phyloP scores from a whole-genome alignment of 2,888 invertebrate genomes.

The Drosophila neotestacea region DNA sequence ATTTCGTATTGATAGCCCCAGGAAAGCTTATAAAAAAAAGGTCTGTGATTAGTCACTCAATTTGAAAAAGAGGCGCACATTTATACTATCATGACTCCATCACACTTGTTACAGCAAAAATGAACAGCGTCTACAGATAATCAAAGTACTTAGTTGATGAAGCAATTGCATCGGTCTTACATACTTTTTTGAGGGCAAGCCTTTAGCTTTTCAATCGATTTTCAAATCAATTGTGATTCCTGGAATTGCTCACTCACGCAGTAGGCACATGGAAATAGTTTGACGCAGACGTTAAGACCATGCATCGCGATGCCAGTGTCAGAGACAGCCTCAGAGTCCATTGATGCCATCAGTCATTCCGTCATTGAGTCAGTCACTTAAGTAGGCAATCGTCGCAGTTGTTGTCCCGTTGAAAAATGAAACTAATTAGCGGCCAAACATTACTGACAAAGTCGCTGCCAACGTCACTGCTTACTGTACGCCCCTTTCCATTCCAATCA shows the following conservation, averaged over 20 bases:
- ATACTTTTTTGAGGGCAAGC: too few relatives aligned
- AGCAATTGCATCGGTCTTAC: too few relatives aligned
- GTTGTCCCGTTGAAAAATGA: slow-evolving; percentile 65
- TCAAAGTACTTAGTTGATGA: neutral
- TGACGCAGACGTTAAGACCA: slow-evolving; percentile 4
- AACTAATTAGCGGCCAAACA: slow-evolving; percentile 73
- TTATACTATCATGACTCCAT: neutral
- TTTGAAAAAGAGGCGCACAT: neutral
- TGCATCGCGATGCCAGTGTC: neutral
- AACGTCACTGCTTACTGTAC: slow-evolving; percentile 21
- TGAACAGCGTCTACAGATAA: neutral
- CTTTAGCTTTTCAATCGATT: too few relatives aligned
- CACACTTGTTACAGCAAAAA: neutral
- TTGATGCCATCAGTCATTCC: slow-evolving; percentile 46
- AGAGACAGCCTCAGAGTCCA: slow-evolving; percentile 20
- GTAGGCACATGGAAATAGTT: slow-evolving; percentile 12
- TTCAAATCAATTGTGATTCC: neutral
- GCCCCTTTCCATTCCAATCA: slow-evolving; percentile 74
- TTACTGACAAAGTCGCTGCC: slow-evolving; percentile 15
- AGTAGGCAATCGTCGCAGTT: slow-evolving; percentile 57
- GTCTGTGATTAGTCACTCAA: slow-evolving; percentile 18
- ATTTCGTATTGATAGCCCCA: too few relatives aligned
- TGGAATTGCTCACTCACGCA: slow-evolving; percentile 19
- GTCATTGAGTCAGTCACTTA: slow-evolving; percentile 59
- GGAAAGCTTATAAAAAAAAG: neutral